These are phyloP conservation scores for Meteorus sp. DNA, from an alignment of 1,140 invertebrate species.

Conservation along the genomic window DNA sequence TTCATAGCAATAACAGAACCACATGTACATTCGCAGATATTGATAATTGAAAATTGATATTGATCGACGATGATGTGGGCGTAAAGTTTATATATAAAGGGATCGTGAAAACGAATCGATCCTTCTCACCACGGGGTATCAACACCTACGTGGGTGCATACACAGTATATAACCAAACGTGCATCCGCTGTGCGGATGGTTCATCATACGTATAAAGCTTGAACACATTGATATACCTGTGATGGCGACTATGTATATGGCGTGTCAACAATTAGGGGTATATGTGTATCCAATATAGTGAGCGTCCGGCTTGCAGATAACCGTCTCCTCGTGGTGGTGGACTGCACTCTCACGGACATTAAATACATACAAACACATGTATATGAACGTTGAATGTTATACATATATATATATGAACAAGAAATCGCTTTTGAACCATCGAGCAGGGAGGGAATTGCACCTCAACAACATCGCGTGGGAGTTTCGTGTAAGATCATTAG, in stretches of 20 bases:
- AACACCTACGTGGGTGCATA: conserved; percentile 16
- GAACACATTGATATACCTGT: background rate
- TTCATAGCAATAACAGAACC: background rate
- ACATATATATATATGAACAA: too few species aligned
- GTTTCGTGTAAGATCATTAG: conserved; percentile 55
- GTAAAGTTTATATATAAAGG: conserved; percentile 1
- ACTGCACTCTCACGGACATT: conserved; percentile 14
- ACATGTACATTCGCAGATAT: background rate
- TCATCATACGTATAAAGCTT: background rate
- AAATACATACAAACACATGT: too few species aligned
- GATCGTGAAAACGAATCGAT: conserved; percentile 19
- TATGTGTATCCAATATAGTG: too few species aligned
- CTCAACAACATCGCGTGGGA: conserved; percentile 37
- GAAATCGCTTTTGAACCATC: too few species aligned
- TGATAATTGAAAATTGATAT: conserved; percentile 11
- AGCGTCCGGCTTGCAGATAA: too few species aligned
- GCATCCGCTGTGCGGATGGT: background rate
- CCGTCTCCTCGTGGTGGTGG: conserved; percentile 14
- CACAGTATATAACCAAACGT: background rate
- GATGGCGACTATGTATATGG: conserved; percentile 15
- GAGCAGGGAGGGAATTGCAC: conserved; percentile 14
- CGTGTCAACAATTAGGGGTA: conserved; percentile 53
- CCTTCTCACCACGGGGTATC: conserved; percentile 13
- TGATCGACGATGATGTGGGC: background rate
- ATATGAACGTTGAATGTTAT: too few species aligned